These are phyloP conservation scores for Abrostola tripartita DNA, from an alignment of 2,888 invertebrate genomes.

Conservation along the genomic window DNA sequence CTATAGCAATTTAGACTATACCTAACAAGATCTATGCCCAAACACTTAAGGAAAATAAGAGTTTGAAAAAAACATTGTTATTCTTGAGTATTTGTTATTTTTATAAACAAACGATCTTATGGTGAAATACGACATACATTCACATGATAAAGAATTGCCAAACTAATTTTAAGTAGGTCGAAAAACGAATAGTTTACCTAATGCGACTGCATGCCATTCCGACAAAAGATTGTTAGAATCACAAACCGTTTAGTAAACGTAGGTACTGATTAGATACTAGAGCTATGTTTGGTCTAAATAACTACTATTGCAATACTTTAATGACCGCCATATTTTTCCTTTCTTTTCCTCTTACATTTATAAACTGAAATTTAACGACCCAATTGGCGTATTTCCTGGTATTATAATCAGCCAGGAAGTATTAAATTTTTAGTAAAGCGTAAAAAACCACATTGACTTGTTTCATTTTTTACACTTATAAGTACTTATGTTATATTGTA, in stretches of 20 bases:
- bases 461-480: too few relatives aligned
- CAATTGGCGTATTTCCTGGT: background rate
- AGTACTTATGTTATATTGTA: too few relatives aligned
- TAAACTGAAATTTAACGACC: too few relatives aligned
- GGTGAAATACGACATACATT: conserved; percentile 40
- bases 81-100: background rate
- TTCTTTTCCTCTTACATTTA: too few relatives aligned
- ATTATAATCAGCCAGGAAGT: background rate
- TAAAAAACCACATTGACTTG: too few relatives aligned
- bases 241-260: background rate
- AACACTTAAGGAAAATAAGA: too few relatives aligned
- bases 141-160: conserved; percentile 25
- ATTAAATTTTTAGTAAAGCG: background rate
- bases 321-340: too few relatives aligned
- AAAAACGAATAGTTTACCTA: conserved; percentile 25
- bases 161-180: conserved; percentile 37
- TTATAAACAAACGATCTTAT: conserved; percentile 21
- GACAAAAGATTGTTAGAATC: background rate
- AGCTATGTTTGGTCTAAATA: too few relatives aligned
- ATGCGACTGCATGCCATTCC: background rate
- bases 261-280: background rate
- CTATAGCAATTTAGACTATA: too few relatives aligned
- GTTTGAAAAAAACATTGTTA: too few relatives aligned
- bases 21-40: too few relatives aligned
- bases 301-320: too few relatives aligned